Percentiles rank a stretch among this genome's conserved stretches.
phyloP scores from a whole-genome alignment of 2,797 vertebrate genomes.

The Zenarchopterus dispar region DNA sequence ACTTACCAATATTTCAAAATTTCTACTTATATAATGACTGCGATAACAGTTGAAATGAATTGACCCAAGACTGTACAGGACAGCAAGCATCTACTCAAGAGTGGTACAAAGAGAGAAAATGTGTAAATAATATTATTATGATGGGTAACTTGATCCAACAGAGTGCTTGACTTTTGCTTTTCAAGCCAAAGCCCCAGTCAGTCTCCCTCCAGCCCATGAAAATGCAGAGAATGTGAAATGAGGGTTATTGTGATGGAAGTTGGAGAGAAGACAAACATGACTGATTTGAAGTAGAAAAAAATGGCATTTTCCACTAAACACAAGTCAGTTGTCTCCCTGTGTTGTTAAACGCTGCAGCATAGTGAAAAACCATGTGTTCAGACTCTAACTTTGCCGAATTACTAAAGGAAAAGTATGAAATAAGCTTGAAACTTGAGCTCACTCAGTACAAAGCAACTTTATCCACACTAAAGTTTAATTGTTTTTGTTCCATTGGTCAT shows the following conservation, averaged over 20 bases:
- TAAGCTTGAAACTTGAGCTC: not conserved
- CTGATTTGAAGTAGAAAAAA: slow-evolving; percentile 76
- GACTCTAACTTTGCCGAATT: slow-evolving; percentile 12
- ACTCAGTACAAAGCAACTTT: not conserved
- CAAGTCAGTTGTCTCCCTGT: slow-evolving; percentile 63
- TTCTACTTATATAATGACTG: slow-evolving; percentile 61
- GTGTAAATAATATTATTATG: slow-evolving; percentile 76
- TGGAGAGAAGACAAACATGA: slow-evolving; percentile 72
- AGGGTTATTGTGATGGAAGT: slow-evolving; percentile 71
- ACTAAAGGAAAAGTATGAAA: slow-evolving; percentile 13
- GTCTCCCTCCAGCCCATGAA: slow-evolving; percentile 72
- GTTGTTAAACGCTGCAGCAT: slow-evolving; percentile 42
- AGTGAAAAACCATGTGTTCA: slow-evolving; percentile 28
- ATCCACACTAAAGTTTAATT: no score
- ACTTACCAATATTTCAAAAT: slow-evolving; percentile 63
- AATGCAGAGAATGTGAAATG: slow-evolving; percentile 77
- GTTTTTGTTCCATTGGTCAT: not conserved
- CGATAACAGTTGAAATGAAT: slow-evolving; percentile 58
- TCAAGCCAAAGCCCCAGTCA: slow-evolving; percentile 51
- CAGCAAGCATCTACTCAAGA: slow-evolving; percentile 40
- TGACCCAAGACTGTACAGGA: slow-evolving; percentile 42
- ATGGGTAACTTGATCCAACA: slow-evolving; percentile 65
- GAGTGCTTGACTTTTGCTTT: slow-evolving; percentile 50
- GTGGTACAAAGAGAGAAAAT: slow-evolving; percentile 63
- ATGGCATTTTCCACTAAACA: slow-evolving; percentile 73